phyloP scores from a whole-genome alignment of 2,113 vertebrate species.

The Anolis carolinensis region DNA sequence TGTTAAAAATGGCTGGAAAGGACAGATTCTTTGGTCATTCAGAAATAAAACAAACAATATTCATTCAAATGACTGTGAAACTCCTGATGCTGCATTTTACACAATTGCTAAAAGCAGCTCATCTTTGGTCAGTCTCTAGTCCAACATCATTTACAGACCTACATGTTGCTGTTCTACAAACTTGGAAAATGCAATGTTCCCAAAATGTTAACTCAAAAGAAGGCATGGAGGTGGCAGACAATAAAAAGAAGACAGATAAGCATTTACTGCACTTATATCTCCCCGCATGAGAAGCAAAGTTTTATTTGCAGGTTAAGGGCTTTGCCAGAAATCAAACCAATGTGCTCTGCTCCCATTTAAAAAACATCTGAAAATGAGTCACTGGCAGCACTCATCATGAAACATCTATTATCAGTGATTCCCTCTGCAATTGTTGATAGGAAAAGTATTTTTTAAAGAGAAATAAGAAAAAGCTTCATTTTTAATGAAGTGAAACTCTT shows the following conservation, averaged over 20 bases:
- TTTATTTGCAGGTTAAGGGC: not conserved
- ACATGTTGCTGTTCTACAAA: too few relatives aligned
- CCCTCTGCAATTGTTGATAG: not conserved
- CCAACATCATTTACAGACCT: too few relatives aligned
- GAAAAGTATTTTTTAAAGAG: not conserved
- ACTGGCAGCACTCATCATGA: not conserved
- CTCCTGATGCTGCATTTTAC: not conserved
- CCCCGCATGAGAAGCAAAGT: not conserved
- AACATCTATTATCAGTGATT: not conserved
- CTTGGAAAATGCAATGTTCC: not conserved
- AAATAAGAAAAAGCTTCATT: not conserved
- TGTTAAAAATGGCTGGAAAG: not conserved
- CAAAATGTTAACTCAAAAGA: not conserved
- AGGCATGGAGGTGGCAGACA: not conserved
- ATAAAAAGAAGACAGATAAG: not conserved
- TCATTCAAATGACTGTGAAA: not conserved
- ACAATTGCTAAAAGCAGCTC: too few relatives aligned
- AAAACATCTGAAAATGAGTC: not conserved
- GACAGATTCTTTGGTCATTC: not conserved
- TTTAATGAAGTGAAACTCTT: conserved; percentile 21
- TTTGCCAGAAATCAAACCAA: not conserved
- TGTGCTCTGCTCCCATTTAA: not conserved
- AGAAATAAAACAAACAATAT: not conserved
- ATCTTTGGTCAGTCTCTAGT: too few relatives aligned
- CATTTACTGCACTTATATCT: not conserved